These are phyloP conservation scores for Epizoanthus scotinus DNA, from an alignment of 92 coral and sea anemone species.

Conservation along the genomic window DNA sequence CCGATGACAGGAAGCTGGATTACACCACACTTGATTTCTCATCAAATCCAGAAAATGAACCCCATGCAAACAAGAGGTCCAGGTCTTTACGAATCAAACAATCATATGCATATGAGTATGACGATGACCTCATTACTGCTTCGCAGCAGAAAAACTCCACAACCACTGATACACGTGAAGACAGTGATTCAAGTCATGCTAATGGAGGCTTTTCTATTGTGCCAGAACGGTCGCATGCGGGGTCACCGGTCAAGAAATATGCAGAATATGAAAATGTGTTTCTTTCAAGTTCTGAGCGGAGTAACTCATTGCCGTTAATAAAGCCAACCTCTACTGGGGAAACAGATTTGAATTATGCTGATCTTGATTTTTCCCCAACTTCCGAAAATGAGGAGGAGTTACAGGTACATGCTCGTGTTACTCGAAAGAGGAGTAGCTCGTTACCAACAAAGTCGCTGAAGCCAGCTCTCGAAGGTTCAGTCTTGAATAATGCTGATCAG, in stretches of 20 bases:
- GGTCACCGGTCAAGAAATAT: neutral
- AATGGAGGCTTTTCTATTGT: neutral
- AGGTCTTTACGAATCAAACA: slow-evolving; percentile 20
- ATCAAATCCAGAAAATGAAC: too few relatives aligned
- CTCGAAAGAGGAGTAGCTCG: slow-evolving; percentile 25
- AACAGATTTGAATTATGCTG: slow-evolving; percentile 12
- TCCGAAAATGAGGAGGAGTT: slow-evolving; percentile 1
- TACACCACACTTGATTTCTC: too few relatives aligned
- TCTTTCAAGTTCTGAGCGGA: slow-evolving; percentile 3
- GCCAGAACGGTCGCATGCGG: neutral
- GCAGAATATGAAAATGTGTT: slow-evolving; percentile 37
- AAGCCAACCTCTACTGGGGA: slow-evolving; percentile 2
- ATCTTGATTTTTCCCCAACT: slow-evolving; percentile 18
- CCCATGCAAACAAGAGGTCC: too few relatives aligned
- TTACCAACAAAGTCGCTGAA: slow-evolving; percentile 8
- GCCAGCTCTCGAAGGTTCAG: neutral
- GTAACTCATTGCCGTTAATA: slow-evolving; percentile 24
- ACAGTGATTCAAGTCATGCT: neutral
- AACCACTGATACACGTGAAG: neutral
- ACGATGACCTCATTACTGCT: slow-evolving; percentile 38
- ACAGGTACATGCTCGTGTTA: neutral
- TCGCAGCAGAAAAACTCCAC: neutral
- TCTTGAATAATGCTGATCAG: neutral
- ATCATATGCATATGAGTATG: slow-evolving; percentile 39
- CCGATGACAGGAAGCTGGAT: too few relatives aligned